Evolutionary conservation across 2,113 vertebrate species (phyloP), one percentile per base, ranked within the genome.

Genomic region (Aplodontia rufa): DNA sequence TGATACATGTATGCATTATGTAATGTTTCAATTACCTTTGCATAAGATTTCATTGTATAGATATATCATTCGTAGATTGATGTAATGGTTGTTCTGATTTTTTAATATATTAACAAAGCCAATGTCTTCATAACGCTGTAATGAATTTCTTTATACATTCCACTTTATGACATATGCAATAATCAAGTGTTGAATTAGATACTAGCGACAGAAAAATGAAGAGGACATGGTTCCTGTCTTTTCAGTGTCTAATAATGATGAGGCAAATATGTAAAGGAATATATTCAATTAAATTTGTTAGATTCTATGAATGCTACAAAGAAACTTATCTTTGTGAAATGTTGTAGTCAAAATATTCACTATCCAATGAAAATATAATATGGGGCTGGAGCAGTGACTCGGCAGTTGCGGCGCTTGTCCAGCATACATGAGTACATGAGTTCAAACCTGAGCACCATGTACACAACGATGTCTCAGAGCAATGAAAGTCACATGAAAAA

Each of bases 341-440:
- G 35, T 85, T 85, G 51, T 84, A 71, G 19, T 49, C 42, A 71
- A 93, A 12, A 49, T 78, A 32, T 62, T 45, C 37, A 66, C 30
- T 91, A 8, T 55, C n/a, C 72, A 97, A 51, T 37, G 93, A 35
- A 91, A 94, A 82, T 82, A 86, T 30, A 87, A 51, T 62, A 32
- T 4, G n/a, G 95, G 60, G n/a, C n/a, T n/a, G n/a, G n/a, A n/a
- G n/a, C n/a, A n/a, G n/a, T n/a, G n/a, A n/a, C n/a, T n/a, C n/a
- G n/a, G n/a, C n/a, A n/a, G n/a, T n/a, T n/a, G n/a, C n/a, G n/a
- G n/a, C n/a, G n/a, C n/a, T n/a, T n/a, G n/a, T n/a, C n/a, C n/a
- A n/a, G n/a, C n/a, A n/a, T n/a, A n/a, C n/a, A n/a, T n/a, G n/a
- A n/a, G n/a, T n/a, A n/a, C n/a, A n/a, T n/a, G n/a, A n/a, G n/a